Percentiles rank a stretch among this genome's conserved stretches.
These are phyloP conservation scores for Acanthosoma haemorrhoidale DNA, from an alignment of 2,888 invertebrate genomes.

Conservation along the genomic window DNA sequence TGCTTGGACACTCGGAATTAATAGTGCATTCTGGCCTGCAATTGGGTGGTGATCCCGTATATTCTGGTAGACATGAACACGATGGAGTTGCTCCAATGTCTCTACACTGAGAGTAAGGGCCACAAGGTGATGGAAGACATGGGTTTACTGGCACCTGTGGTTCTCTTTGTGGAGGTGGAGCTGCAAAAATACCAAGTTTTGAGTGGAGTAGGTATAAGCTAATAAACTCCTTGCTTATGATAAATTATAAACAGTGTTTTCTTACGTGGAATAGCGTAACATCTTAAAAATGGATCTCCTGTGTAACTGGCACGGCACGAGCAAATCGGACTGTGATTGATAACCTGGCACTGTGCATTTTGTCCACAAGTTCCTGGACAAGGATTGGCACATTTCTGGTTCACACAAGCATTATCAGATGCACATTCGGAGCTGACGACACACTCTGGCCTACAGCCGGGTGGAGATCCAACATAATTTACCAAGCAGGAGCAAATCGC, in stretches of 20 bases:
- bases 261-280: constrained; percentile 45
- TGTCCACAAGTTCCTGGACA: constrained; percentile 68
- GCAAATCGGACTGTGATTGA: constrained; percentile 67
- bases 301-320: constrained; percentile 57
- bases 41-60: constrained; percentile 75
- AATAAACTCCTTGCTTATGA: no score
- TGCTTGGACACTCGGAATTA: constrained; percentile 74
- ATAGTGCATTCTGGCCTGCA: constrained; percentile 80
- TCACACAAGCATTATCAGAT: constrained; percentile 60
- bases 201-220: not conserved
- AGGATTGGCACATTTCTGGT: constrained; percentile 65
- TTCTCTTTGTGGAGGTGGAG: constrained; percentile 38
- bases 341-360: constrained; percentile 66
- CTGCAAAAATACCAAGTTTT: no score
- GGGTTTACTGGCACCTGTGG: constrained; percentile 50
- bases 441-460: constrained; percentile 64
- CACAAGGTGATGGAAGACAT: constrained; percentile 82
- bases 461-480: constrained; percentile 66
- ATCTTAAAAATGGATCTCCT: constrained; percentile 59
- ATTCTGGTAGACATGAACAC: constrained; percentile 73
- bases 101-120: constrained; percentile 73
- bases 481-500: constrained; percentile 64
- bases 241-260: not conserved
- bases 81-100: constrained; percentile 72
- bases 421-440: constrained; percentile 63